Base-by-base conservation (phyloP, 1,140 invertebrate genomes). In the Venturia canescens region DNA sequence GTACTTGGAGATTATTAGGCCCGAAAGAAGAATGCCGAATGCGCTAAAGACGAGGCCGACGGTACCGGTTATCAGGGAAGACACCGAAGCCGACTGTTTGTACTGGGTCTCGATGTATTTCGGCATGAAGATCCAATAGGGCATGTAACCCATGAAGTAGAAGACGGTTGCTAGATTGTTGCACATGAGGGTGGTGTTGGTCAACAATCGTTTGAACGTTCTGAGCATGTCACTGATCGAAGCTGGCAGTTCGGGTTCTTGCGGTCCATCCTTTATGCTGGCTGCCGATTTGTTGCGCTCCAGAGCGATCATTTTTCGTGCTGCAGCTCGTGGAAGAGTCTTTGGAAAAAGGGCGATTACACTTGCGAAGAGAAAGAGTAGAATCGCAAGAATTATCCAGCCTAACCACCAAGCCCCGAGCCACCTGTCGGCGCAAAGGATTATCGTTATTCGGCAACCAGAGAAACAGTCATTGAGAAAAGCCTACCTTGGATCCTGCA, bases 351-450 rank as follows among this genome's bases (percentile, higher is more conserved):
- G 89, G 0, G 94, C 92, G 2, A 95, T 90, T n/a, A 95, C 88
- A 7, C 93, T 92, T 0, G 94, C 93, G 34, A 94, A 94, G 26
- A 95, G 74, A n/a, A 94, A 91, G 0, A 96, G 90, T 2, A 95
- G 84, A 0, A 93, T 86, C n/a, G 94, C 95, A 76, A 96, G 90
- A 13, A 96, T 93, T 34, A 96, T 93, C 96, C 93, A 97, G 27
- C 96, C 96, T 31, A 96, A 83, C 96, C 95, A 96, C 96, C 95
- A 96, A 15, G 95, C 95, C 1, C 96, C 96, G 23, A 96, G 86
- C 95, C 95, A 96, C 81, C 91, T 92, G 53, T 63, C 50, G 29
- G 16, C 27, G n/a, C 34, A 34, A 72, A n/a, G 78, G 63, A 26
- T 71, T 67, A 27, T 44, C 38, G 38, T 44, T 44, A 44, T 44